Percentiles rank a stretch among this genome's conserved stretches.
Evolutionary conservation across 2,113 vertebrate species (phyloP).

Genomic region (Saiga tatarica): DNA sequence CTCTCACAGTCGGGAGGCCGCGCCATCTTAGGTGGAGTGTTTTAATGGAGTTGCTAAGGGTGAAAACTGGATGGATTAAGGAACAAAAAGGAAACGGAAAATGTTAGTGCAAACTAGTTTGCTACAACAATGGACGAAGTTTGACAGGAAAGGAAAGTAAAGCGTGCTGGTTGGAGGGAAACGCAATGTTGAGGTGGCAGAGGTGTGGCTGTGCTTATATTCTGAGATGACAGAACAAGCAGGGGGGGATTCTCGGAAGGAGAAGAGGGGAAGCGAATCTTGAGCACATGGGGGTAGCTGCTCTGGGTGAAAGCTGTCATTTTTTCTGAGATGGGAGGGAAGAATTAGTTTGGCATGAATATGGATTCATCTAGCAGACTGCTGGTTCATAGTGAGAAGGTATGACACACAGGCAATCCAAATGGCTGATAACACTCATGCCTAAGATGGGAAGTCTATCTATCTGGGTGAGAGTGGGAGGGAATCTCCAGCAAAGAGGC

Average conservation of each 20-base stretch:
- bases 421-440: not conserved
- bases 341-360: not conserved
- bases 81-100: not conserved
- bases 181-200: not conserved
- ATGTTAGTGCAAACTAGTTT: not conserved
- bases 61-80: not conserved
- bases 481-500: not conserved
- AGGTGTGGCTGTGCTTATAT: not conserved
- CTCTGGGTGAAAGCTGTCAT: not conserved
- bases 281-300: not conserved
- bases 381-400: not conserved
- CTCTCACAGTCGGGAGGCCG: not conserved
- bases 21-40: not conserved
- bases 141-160: not conserved
- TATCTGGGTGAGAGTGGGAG: rapidly evolving
- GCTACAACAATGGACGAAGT: not conserved
- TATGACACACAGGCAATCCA: not conserved
- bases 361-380: not conserved
- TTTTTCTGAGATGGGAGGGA: not conserved
- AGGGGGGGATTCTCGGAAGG: not conserved
- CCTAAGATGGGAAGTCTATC: not conserved
- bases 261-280: not conserved
- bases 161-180: not conserved
- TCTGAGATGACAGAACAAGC: not conserved
- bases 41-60: not conserved